Percentiles rank a stretch among this genome's conserved stretches.
Conservation (phyloP, 2,113 vertebrate species). For the Uria aalge region DNA sequence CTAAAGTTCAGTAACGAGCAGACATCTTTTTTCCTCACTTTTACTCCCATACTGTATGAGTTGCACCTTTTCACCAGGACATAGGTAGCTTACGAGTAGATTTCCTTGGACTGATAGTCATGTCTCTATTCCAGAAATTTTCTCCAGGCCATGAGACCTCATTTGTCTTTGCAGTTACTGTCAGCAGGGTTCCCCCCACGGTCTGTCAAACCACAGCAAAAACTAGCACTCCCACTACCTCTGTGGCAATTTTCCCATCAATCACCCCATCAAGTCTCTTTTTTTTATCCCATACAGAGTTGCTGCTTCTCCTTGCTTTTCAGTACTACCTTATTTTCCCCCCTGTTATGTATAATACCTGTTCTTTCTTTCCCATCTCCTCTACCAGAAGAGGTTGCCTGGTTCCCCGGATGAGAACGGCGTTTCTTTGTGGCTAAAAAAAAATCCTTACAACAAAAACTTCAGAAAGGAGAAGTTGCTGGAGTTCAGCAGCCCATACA, state of each 20-base stretch:
- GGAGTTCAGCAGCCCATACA: neutral
- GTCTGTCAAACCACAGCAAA: neutral
- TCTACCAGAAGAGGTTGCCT: neutral
- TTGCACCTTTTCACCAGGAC: neutral
- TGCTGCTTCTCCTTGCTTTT: neutral
- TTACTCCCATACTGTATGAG: neutral
- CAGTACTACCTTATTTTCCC: neutral
- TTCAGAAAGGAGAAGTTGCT: constrained; percentile 33
- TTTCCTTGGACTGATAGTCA: neutral
- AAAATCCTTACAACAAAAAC: neutral
- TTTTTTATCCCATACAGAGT: neutral
- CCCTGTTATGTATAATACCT: neutral
- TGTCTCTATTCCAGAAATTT: neutral
- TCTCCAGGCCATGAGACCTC: neutral
- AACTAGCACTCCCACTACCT: neutral
- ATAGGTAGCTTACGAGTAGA: neutral
- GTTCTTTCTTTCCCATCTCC: neutral
- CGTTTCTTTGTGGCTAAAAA: neutral
- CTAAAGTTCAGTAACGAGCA: neutral
- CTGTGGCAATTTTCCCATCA: neutral
- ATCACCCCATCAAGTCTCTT: neutral
- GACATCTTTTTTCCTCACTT: neutral
- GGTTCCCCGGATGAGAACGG: neutral
- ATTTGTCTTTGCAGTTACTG: neutral
- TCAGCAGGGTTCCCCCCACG: neutral